phyloP scores from a whole-genome alignment of 2,888 invertebrate species.

The Mythimna vitellina region DNA sequence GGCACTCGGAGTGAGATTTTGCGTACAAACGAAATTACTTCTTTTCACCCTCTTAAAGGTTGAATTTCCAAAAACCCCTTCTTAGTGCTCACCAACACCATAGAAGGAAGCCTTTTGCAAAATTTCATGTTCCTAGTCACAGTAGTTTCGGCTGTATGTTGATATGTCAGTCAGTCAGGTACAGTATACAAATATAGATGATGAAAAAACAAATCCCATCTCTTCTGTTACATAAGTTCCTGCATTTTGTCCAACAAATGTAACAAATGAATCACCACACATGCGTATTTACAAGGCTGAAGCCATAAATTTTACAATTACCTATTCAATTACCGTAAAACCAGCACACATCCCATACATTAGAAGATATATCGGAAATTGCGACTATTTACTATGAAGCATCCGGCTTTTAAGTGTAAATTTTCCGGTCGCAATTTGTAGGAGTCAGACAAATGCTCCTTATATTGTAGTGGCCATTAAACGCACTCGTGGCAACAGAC shows the following conservation, averaged over 20 bases:
- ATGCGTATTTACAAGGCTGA: constrained; percentile 60
- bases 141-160: too few species aligned
- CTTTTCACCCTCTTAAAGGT: too few species aligned
- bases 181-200: too few species aligned
- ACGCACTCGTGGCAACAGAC: constrained; percentile 65
- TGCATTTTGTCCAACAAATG: constrained; percentile 10
- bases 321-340: constrained; percentile 70
- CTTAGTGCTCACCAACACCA: too few species aligned
- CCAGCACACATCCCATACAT: constrained; percentile 78
- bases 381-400: constrained; percentile 83
- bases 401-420: constrained; percentile 90
- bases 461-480: constrained; percentile 73
- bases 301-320: constrained; percentile 67
- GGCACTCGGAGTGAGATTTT: too few species aligned
- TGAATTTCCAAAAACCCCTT: too few species aligned
- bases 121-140: too few species aligned
- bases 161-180: too few species aligned
- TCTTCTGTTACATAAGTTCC: not conserved
- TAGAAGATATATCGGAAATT: constrained; percentile 86
- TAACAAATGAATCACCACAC: constrained; percentile 37
- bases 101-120: too few species aligned
- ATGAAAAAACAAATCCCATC: not conserved
- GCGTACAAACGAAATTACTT: too few species aligned
- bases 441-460: constrained; percentile 72
- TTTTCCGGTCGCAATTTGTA: constrained; percentile 89